Evolutionary conservation across 2,797 vertebrate genomes (phyloP).

Genomic region (Sebastes aleutianus): DNA sequence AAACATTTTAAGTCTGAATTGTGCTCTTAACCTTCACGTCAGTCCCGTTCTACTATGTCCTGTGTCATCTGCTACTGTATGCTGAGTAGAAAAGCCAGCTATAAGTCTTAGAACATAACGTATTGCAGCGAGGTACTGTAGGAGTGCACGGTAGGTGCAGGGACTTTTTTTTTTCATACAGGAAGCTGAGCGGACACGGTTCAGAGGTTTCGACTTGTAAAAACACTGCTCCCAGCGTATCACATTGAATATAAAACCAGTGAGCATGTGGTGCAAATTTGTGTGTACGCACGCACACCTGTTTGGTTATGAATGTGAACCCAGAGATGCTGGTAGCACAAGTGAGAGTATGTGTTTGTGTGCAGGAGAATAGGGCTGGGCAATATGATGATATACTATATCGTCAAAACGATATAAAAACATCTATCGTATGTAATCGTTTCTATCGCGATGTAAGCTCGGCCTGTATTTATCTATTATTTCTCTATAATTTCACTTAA

Average conservation of each 20-base stretch:
- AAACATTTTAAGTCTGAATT: not conserved
- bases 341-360: not conserved
- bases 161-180: constrained; percentile 16
- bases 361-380: not conserved
- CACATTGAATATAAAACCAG: constrained; percentile 63
- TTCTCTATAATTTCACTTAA: too few species aligned
- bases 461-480: too few species aligned
- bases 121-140: not conserved
- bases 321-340: not conserved
- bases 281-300: constrained; percentile 29
- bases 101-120: not conserved
- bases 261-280: constrained; percentile 49
- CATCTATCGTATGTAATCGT: too few species aligned
- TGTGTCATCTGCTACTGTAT: constrained; percentile 5
- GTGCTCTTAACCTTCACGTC: not conserved
- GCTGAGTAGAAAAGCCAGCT: not conserved
- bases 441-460: too few species aligned
- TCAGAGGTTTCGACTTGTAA: constrained; percentile 71
- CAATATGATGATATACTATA: too few species aligned
- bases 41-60: not conserved
- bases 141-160: not conserved
- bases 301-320: constrained; percentile 19
- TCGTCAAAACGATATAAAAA: too few species aligned
- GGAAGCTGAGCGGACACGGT: constrained; percentile 68
- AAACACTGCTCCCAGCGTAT: constrained; percentile 65